Conservation (phyloP, 2,113 vertebrate species). For the Grus americana region DNA sequence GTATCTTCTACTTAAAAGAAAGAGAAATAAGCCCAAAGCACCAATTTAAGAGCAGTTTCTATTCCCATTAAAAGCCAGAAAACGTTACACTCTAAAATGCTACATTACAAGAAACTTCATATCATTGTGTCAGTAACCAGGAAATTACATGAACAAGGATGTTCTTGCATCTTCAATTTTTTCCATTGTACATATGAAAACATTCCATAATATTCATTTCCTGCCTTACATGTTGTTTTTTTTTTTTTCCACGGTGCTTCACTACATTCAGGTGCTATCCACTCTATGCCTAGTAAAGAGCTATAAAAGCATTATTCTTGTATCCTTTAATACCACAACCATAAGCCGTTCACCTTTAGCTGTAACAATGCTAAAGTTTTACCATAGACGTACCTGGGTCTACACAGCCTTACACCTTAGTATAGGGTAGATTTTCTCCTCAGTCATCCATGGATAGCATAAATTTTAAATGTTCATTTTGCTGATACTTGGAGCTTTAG, state of each 20-base stretch:
- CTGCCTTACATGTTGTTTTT: too few species aligned
- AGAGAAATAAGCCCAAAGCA: background rate
- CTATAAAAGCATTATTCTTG: background rate
- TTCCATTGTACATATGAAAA: background rate
- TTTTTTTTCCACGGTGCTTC: background rate
- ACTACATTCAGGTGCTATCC: fast-evolving
- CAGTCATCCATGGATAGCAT: background rate
- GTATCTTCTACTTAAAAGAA: background rate
- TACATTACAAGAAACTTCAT: background rate
- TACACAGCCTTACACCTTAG: background rate
- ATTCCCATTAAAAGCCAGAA: background rate
- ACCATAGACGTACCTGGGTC: background rate
- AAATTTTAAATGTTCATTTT: background rate
- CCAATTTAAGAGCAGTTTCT: background rate
- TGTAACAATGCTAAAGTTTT: background rate
- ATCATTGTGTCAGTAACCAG: background rate
- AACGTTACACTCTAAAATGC: background rate
- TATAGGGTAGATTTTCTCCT: background rate
- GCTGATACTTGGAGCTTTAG: background rate
- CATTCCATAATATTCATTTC: background rate
- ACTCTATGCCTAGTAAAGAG: background rate
- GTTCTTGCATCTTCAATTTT: background rate
- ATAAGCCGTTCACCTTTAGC: background rate
- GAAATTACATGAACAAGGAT: background rate
- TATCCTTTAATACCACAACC: background rate